Base-by-base conservation (phyloP, 2,888 invertebrate species). In the Oxycera nigricornis region DNA sequence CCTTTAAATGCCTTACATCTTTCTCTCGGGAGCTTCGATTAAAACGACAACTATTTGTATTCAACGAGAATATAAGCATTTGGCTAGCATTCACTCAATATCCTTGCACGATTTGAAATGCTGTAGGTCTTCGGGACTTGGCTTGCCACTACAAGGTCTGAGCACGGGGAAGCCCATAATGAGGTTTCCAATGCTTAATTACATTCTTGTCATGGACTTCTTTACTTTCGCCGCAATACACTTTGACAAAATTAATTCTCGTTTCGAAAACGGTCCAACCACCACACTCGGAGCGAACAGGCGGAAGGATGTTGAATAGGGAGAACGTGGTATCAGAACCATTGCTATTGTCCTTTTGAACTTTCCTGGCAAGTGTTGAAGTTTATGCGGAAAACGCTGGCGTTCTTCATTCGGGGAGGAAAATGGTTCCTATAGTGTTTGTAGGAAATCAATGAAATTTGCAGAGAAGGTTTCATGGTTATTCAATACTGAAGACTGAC, bases 181-280 rank as follows among this genome's bases (percentile, higher is more conserved):
- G 70, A 70, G 70, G 70, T 72, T 72, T 28, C 35, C 57, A 57
- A 39, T 35, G 59, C 72, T 72, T 72, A 72, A 72, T 72, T 72
- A 72, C 72, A 72, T 72, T 72, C 72, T 52, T 72, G 72, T 72
- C 72, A 72, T 59, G 72, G 72, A 59, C 59, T 72, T 72, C 59
- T 72, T 72, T 72, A 55, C 70, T 70, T 52, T 52, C n/a, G 55
- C 70, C 70, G 70, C 70, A 70, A 70, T 70, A 70, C 70, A 70
- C 70, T 70, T 70, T 41, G 35, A 52, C 55, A 26, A 70, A 70
- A 70, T 70, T 70, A 70, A 70, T 70, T 70, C 70, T 52, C 55
- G 24, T 70, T 30, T 50, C 70, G n/a, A n/a, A n/a, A n/a, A 55
- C 31, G 55, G 22, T 2, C 3, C 46, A 7, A 17, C 4, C 14